These are phyloP conservation scores for Leucopternis melanops DNA, from an alignment of 2,113 vertebrate species.

Conservation along the genomic window DNA sequence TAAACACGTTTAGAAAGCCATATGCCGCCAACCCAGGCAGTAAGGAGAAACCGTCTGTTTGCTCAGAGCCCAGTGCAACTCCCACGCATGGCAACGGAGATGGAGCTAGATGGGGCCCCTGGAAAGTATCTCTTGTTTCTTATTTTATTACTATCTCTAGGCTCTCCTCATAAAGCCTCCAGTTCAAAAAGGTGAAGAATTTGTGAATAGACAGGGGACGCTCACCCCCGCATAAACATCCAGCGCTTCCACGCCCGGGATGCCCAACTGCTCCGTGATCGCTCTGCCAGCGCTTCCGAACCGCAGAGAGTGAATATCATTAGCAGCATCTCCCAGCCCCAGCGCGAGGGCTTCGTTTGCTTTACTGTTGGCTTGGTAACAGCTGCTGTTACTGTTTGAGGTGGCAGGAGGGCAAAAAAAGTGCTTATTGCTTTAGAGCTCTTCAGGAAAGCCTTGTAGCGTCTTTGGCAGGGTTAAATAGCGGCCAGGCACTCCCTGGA, in stretches of 20 bases:
- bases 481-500: background rate
- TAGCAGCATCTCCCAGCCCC: background rate
- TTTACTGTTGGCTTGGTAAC: slow-evolving; percentile 62
- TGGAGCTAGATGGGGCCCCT: background rate
- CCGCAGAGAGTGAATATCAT: background rate
- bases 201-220: background rate
- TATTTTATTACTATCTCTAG: background rate
- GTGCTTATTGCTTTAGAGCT: slow-evolving; percentile 16
- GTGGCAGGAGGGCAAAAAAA: slow-evolving; percentile 53
- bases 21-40: background rate
- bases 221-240: background rate
- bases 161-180: background rate
- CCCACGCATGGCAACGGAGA: background rate
- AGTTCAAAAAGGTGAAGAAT: background rate
- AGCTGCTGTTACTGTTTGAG: slow-evolving; percentile 17
- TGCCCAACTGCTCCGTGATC: background rate
- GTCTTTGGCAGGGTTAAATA: slow-evolving; percentile 26
- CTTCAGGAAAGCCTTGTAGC: slow-evolving; percentile 19
- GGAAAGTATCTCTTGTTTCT: background rate
- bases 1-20: slow-evolving; percentile 7
- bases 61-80: background rate
- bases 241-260: background rate
- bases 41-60: slow-evolving; percentile 7
- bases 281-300: background rate
- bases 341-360: background rate